A percentile compares a stretch with the other conserved stretches of the same genome.
These are phyloP conservation scores for Grallaria varia DNA, from an alignment of 2,113 vertebrate species.

Conservation along the genomic window DNA sequence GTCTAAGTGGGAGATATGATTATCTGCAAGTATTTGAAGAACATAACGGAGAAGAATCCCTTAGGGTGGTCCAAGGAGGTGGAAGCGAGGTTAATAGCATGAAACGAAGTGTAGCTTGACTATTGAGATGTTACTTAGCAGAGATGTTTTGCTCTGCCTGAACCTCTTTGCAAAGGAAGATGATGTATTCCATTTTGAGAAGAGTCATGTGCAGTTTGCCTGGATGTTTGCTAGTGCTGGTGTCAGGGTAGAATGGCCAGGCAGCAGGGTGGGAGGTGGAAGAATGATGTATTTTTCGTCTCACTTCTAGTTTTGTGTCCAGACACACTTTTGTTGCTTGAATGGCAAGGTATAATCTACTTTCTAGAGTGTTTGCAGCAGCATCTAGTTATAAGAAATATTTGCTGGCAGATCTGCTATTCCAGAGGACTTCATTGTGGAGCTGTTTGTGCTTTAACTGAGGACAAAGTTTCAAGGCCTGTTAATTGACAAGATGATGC, in stretches of 20 bases:
- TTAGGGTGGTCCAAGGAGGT: conserved; percentile 38
- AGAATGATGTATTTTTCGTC: neutral
- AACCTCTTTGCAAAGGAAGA: neutral
- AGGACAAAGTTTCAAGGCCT: neutral
- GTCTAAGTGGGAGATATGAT: conserved; percentile 42
- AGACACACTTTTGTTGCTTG: neutral
- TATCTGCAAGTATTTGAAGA: conserved; percentile 49
- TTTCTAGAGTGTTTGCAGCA: neutral
- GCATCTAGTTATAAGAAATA: neutral
- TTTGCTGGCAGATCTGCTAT: neutral
- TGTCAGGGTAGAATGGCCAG: neutral
- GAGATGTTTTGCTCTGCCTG: neutral
- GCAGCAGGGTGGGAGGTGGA: neutral
- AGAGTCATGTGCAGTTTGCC: neutral
- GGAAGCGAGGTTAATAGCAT: neutral
- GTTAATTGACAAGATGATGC: rapidly evolving
- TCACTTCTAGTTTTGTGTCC: neutral
- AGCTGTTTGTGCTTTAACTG: neutral
- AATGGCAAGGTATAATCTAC: neutral
- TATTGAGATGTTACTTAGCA: neutral
- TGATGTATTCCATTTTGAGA: neutral
- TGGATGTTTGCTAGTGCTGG: neutral
- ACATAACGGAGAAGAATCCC: neutral
- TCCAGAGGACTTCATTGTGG: neutral
- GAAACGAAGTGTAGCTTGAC: neutral